A percentile compares a stretch with the other conserved stretches of the same genome.
These are phyloP conservation scores for Cryptoblepharus egeriae DNA, from an alignment of 2,797 vertebrate species.

Conservation along the genomic window DNA sequence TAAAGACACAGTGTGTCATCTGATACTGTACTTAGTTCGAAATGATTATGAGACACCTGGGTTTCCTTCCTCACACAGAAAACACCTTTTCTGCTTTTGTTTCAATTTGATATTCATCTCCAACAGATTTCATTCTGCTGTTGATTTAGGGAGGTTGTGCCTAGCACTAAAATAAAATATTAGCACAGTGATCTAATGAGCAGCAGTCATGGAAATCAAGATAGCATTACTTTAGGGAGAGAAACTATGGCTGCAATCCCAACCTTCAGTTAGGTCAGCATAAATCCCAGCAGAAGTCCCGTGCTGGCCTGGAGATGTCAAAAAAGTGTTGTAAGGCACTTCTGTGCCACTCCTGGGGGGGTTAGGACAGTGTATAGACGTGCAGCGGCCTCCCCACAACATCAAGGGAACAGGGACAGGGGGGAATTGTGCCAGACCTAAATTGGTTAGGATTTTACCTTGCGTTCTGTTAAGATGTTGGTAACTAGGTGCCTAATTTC, in stretches of 20 bases:
- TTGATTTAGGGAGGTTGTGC: neutral
- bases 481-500: neutral
- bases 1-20: neutral
- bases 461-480: too few species aligned
- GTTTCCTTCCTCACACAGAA: neutral
- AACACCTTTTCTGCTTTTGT: neutral
- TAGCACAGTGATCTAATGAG: accelerated
- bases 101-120: neutral
- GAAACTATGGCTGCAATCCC: too few species aligned
- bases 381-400: too few species aligned
- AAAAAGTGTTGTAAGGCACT: too few species aligned
- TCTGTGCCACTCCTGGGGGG: too few species aligned
- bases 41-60: accelerated
- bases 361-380: too few species aligned
- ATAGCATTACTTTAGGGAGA: neutral
- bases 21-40: neutral
- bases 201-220: neutral
- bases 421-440: too few species aligned
- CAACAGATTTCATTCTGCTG: accelerated
- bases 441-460: too few species aligned
- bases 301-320: too few species aligned
- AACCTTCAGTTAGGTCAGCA: too few species aligned
- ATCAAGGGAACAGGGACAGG: too few species aligned
- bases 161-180: neutral
- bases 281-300: too few species aligned